Evolutionary conservation across 2,797 vertebrate genomes (phyloP).

Genomic region (Hydrophis major): DNA sequence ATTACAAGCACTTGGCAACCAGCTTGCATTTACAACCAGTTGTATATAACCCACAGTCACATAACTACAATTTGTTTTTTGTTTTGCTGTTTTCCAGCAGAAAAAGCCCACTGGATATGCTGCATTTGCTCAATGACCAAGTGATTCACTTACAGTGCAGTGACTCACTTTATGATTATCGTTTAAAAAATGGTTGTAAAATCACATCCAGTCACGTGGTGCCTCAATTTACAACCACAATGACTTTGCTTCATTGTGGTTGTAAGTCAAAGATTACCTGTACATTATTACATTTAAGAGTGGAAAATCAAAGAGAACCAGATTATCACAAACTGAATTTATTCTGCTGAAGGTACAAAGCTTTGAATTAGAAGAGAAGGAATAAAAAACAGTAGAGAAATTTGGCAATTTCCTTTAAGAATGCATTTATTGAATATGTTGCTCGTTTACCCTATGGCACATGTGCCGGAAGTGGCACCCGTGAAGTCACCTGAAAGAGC

Average conservation of each 20-base stretch:
- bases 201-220: neutral
- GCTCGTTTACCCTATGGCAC: neutral
- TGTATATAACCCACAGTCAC: neutral
- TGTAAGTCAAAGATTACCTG: neutral
- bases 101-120: neutral
- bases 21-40: no score
- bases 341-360: neutral
- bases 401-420: neutral
- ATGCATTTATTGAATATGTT: conserved; percentile 14
- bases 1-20: no score
- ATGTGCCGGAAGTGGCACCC: no score
- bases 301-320: conserved; percentile 53
- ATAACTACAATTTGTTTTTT: neutral
- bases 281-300: neutral
- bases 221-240: neutral
- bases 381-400: neutral
- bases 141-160: neutral
- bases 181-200: neutral
- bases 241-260: neutral
- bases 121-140: neutral
- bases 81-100: neutral
- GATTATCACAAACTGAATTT: conserved; percentile 19
- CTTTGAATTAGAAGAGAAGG: neutral
- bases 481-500: no score
- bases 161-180: neutral